These are phyloP conservation scores for Acleris cristana DNA, from an alignment of 2,888 invertebrate species.

Conservation along the genomic window DNA sequence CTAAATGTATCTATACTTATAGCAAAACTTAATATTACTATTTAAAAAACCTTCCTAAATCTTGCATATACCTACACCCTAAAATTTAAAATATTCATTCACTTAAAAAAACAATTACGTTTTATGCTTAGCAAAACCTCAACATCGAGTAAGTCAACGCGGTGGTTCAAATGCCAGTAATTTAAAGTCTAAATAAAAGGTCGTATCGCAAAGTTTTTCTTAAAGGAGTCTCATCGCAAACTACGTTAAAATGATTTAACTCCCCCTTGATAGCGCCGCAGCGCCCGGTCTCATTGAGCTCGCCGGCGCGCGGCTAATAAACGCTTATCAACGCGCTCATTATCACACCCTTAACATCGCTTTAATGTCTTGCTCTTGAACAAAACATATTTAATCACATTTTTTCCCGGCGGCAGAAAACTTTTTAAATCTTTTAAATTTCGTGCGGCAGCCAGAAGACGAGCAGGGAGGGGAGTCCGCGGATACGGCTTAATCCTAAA, in stretches of 20 bases:
- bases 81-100: background rate
- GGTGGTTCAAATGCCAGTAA: slow-evolving; percentile 57
- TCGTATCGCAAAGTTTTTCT: slow-evolving; percentile 69
- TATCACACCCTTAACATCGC: slow-evolving; percentile 85
- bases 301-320: slow-evolving; percentile 73
- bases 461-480: slow-evolving; percentile 39
- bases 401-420: slow-evolving; percentile 70
- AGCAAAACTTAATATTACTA: too few relatives aligned
- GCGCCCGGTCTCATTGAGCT: slow-evolving; percentile 68
- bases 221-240: slow-evolving; percentile 69
- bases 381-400: slow-evolving; percentile 85
- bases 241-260: slow-evolving; percentile 83
- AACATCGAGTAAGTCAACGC: slow-evolving; percentile 48
- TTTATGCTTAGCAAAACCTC: slow-evolving; percentile 45
- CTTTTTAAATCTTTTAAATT: slow-evolving; percentile 81
- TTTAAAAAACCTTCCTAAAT: too few relatives aligned
- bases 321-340: slow-evolving; percentile 84
- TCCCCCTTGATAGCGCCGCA: slow-evolving; percentile 76
- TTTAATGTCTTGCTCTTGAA: slow-evolving; percentile 84
- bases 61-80: background rate
- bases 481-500: slow-evolving; percentile 28
- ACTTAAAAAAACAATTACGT: background rate
- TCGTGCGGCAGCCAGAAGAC: slow-evolving; percentile 45
- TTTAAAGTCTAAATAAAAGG: slow-evolving; percentile 67
- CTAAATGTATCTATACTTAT: too few relatives aligned